Evolutionary conservation across 2,888 invertebrate genomes (phyloP).

Genomic region (Congeria kusceri): DNA sequence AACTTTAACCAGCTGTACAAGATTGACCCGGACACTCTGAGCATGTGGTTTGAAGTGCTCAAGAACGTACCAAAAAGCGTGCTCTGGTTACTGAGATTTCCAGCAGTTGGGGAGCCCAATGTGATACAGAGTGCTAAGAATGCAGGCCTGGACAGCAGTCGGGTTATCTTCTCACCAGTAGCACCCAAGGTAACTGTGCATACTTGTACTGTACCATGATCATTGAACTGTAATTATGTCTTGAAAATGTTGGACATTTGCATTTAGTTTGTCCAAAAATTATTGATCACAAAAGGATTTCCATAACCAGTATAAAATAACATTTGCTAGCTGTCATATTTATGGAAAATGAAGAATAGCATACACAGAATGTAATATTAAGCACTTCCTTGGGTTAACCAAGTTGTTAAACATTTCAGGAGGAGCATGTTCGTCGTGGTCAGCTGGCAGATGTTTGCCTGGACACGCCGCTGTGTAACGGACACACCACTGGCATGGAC

Average conservation of each 20-base stretch:
- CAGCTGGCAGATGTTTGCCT: conserved; percentile 99
- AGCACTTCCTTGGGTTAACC: too few species aligned
- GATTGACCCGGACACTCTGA: conserved; percentile 96
- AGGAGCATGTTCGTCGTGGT: conserved; percentile 98
- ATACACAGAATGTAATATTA: too few species aligned
- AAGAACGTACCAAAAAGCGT: conserved; percentile 97
- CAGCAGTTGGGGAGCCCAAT: conserved; percentile 88
- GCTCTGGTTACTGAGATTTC: conserved; percentile 97
- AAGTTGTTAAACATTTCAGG: conserved; percentile 72
- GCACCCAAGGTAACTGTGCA: conserved; percentile 89
- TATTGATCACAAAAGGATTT: too few species aligned
- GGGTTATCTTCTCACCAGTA: conserved; percentile 97
- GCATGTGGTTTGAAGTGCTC: conserved; percentile 97
- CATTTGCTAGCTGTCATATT: too few species aligned
- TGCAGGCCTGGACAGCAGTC: conserved; percentile 87
- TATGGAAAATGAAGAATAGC: too few species aligned
- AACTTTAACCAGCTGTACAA: conserved; percentile 99
- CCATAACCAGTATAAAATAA: too few species aligned
- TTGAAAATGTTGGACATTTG: too few species aligned
- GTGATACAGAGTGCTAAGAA: conserved; percentile 90
- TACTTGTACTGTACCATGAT: too few species aligned
- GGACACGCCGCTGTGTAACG: conserved; percentile 99
- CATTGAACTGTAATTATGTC: too few species aligned
- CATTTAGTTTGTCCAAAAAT: too few species aligned
- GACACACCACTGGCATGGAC: conserved; percentile 99